phyloP scores from a whole-genome alignment of 2,888 invertebrate genomes.

The Hartigia nigra region DNA sequence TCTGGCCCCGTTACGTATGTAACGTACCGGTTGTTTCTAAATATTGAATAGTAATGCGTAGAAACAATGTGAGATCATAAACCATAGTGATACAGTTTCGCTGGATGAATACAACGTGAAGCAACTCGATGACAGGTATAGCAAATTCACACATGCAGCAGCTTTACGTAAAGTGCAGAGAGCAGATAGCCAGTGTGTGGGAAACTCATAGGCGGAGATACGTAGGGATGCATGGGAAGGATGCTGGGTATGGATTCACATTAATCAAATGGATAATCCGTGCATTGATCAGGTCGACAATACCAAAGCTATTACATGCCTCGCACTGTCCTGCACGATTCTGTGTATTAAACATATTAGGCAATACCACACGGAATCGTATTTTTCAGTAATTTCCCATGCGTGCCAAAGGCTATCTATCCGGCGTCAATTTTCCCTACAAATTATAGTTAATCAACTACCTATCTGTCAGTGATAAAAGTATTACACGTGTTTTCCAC shows the following conservation, averaged over 20 bases:
- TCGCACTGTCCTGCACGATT: constrained; percentile 10
- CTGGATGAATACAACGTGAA: constrained; percentile 37
- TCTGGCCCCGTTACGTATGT: constrained; percentile 16
- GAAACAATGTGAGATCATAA: constrained; percentile 43
- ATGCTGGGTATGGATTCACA: constrained; percentile 28
- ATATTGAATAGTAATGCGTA: constrained; percentile 42
- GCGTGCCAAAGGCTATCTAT: background rate
- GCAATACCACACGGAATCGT: background rate
- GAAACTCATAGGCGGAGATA: background rate
- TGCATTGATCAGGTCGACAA: constrained; percentile 51
- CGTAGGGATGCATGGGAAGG: constrained; percentile 12
- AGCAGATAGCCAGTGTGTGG: background rate
- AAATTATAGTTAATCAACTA: background rate
- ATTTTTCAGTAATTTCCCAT: background rate
- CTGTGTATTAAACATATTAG: constrained; percentile 31
- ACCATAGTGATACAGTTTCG: constrained; percentile 38
- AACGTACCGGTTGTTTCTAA: constrained; percentile 34
- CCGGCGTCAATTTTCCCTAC: background rate
- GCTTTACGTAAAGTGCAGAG: constrained; percentile 20
- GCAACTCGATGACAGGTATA: constrained; percentile 40
- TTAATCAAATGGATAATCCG: constrained; percentile 46
- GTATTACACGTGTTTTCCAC: background rate
- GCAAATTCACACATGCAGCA: background rate
- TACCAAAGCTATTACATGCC: constrained; percentile 39
- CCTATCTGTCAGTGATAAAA: background rate